These are phyloP conservation scores for Tapera naevia DNA, from an alignment of 2,797 vertebrate genomes.

Conservation along the genomic window DNA sequence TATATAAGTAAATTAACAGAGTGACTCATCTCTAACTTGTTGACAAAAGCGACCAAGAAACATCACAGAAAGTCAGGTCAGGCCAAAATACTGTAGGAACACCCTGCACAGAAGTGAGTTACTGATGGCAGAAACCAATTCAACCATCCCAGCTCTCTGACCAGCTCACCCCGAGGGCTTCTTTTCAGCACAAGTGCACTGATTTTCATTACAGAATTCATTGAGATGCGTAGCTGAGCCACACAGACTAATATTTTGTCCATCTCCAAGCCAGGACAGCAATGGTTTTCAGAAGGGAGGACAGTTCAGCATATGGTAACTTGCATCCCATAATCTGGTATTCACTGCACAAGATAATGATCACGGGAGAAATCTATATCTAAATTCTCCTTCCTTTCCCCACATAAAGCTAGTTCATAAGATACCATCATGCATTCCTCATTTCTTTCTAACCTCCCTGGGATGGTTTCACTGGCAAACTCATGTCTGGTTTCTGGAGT, in stretches of 20 bases:
- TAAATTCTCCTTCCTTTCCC: not conserved
- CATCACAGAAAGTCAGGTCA: not conserved
- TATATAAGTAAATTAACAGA: rapidly evolving
- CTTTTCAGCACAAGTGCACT: not conserved
- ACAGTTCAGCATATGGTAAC: not conserved
- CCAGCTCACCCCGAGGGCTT: not conserved
- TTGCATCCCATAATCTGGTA: not conserved
- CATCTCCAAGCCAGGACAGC: not conserved
- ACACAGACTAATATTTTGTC: not conserved
- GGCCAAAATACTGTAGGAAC: not conserved
- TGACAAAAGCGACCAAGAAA: not conserved
- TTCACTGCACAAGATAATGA: not conserved
- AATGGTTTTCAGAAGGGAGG: not conserved
- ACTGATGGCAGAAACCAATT: not conserved
- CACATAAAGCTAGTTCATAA: not conserved
- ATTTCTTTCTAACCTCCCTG: constrained; percentile 87
- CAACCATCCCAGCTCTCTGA: not conserved
- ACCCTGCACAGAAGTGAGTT: not conserved
- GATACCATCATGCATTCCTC: not conserved
- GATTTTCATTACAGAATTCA: not conserved
- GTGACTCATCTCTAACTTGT: not conserved
- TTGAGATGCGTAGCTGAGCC: not conserved
- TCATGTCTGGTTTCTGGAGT: constrained; percentile 88
- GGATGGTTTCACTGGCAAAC: constrained; percentile 88
- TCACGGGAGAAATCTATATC: not conserved